Evolutionary conservation across 2,888 invertebrate species (phyloP), one percentile per base, ranked within the genome.

Genomic region (Iphiclides podalirius): DNA sequence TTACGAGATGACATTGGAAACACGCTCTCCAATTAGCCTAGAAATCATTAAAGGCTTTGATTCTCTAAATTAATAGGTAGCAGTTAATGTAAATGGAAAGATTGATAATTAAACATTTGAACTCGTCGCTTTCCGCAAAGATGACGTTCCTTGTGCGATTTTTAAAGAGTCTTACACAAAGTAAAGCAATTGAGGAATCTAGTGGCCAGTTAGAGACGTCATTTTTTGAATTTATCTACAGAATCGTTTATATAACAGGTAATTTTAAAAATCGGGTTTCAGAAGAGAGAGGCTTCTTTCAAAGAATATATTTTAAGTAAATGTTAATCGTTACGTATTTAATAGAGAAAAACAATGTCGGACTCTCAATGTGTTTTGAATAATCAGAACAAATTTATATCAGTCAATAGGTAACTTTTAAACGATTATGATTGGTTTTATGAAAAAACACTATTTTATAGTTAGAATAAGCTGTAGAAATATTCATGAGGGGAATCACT

Each of bases 171-270:
- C 44, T 79, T 33, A 77, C 79, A 4, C 58, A 68, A 11, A 83
- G 78, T 14, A 69, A 72, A 51, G 80, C 81, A 12, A 49, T 85
- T 45, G 70, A 76, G 14, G 59, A 69, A 34, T 74, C 79, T 1
- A 78, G 78, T 47, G 83, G 85, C 15, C 52, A 57, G 55, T 58
- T 71, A 40, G 84, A 86, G 59, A 74, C 61, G 2, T 52, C 65
- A 15, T 86, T 84, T 65, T 86, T 83, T 59, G 84, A 81, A 46
- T 70, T 72, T 1, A 63, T 79, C 1, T 83, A 83, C 50, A 69
- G 85, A 46, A 61, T 78, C 2, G 55, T 69, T 16, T 85, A 84
- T 57, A 42, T 82, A 15, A 60, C 69, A 69, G 85, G 84, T 84
- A 70, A 57, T 15, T 17, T 9, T 23, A n/a, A 4, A 12, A n/a